These are phyloP conservation scores for Temnothorax curvispinosus DNA, from an alignment of 1,140 invertebrate genomes.

Conservation along the genomic window DNA sequence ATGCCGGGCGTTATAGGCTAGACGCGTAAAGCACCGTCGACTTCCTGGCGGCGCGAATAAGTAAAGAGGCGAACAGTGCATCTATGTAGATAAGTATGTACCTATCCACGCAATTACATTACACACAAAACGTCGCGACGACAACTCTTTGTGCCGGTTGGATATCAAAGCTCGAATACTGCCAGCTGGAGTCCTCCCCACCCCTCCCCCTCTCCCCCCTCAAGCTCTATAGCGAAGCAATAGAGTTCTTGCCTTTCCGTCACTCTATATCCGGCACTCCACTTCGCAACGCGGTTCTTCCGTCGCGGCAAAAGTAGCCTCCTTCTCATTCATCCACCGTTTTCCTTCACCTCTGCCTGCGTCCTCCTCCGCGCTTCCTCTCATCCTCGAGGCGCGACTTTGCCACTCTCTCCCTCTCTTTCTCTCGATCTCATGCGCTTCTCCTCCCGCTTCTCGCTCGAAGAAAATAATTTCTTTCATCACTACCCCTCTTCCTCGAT, in stretches of 20 bases:
- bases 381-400: conserved; percentile 29
- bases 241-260: conserved; percentile 71
- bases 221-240: conserved; percentile 52
- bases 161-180: conserved; percentile 71
- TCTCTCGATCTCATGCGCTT: conserved; percentile 39
- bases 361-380: conserved; percentile 2
- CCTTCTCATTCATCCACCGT: conserved; percentile 47
- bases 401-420: conserved; percentile 55
- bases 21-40: conserved; percentile 37
- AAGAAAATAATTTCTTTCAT: conserved; percentile 67
- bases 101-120: conserved; percentile 70
- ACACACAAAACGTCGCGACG: conserved; percentile 61
- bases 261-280: conserved; percentile 71
- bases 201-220: not conserved
- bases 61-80: conserved; percentile 41
- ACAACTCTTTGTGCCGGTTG: conserved; percentile 69
- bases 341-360: conserved; percentile 34
- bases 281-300: conserved; percentile 66
- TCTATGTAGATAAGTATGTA: conserved; percentile 62
- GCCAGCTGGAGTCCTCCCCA: not conserved
- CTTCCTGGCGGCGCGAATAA: conserved; percentile 58
- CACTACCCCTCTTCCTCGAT: conserved; percentile 57
- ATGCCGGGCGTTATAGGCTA: conserved; percentile 30
- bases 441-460: conserved; percentile 2
- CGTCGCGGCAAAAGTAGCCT: conserved; percentile 64